Percentiles rank a stretch among this genome's conserved stretches.
These are phyloP conservation scores for Steromphala cineraria DNA, from an alignment of 2,888 invertebrate species.

Conservation along the genomic window DNA sequence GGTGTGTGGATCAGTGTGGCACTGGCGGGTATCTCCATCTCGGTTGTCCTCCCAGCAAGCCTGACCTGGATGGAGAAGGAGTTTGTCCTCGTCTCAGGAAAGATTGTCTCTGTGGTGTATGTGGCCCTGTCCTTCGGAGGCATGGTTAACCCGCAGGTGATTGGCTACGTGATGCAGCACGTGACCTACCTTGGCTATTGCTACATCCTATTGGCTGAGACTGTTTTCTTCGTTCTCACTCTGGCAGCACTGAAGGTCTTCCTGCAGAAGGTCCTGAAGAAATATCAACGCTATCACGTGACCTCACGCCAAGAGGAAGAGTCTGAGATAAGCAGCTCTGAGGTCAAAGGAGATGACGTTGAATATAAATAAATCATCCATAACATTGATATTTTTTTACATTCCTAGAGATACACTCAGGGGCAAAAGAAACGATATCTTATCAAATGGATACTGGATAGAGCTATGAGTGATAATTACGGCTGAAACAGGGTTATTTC, in stretches of 20 bases:
- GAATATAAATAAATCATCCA: too few species aligned
- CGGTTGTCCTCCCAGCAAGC: slow-evolving; percentile 46
- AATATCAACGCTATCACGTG: neutral
- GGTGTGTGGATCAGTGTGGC: slow-evolving; percentile 45
- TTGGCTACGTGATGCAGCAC: slow-evolving; percentile 49
- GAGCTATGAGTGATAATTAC: too few species aligned
- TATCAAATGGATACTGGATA: too few species aligned
- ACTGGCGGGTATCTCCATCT: slow-evolving; percentile 45
- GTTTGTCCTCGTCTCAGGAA: slow-evolving; percentile 44
- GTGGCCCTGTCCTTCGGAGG: slow-evolving; percentile 39
- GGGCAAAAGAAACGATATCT: too few species aligned
- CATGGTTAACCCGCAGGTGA: slow-evolving; percentile 45
- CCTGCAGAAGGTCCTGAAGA: neutral
- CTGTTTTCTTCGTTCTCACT: neutral
- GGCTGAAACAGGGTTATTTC: too few species aligned
- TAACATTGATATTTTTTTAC: too few species aligned
- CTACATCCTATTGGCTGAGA: slow-evolving; percentile 39
- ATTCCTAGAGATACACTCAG: too few species aligned
- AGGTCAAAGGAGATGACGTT: too few species aligned
- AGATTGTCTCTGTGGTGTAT: slow-evolving; percentile 44
- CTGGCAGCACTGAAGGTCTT: neutral
- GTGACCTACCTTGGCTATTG: slow-evolving; percentile 40
- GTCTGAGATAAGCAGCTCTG: too few species aligned
- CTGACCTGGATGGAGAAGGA: slow-evolving; percentile 52
- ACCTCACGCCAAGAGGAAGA: too few species aligned